Evolutionary conservation across 2,797 vertebrate genomes (phyloP), one percentile per base, ranked within the genome.

Genomic region (Chaetodon trifasciatus): DNA sequence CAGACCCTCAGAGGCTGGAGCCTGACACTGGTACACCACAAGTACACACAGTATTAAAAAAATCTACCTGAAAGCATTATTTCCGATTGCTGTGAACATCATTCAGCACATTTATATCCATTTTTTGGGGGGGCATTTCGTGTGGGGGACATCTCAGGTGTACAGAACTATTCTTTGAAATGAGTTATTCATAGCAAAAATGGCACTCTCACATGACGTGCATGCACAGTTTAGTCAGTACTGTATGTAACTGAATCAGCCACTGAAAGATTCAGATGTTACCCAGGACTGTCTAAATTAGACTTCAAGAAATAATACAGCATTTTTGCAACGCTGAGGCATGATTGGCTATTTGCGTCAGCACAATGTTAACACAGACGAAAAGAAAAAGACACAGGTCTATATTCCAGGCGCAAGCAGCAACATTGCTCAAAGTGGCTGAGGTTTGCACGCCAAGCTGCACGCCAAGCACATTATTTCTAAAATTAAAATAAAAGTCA

Each of bases 401-500:
- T 58, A n/a, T 64, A 78, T 78, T 71, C 6, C 6, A 23, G 24
- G 42, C 5, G 19, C 2, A 39, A 70, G 70, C 8, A 24, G 50
- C 28, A n/a, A 46, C 44, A 62, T 32, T 19, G 40, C 24, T 49
- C 24, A 21, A 16, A 39, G n/a, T 0, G 3, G 19, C 23, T 50
- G 69, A 74, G 66, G 24, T 50, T 13, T 62, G 58, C 70, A 67
- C 0, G 7, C 21, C 8, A 24, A 72, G 53, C 66, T 66, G 55
- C 49, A 68, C 12, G 4, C 2, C 16, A 39, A 72, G 53, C 50
- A 73, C 61, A 47, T 37, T 42, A 58, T 70, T 81, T 62, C 8
- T 50, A 32, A 50, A 69, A 75, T 64, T 19, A 64, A 76, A 75
- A 24, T 58, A 21, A 58, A 70, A 85, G 61, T 64, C 61, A 80